These are phyloP conservation scores for Semaprochilodus insignis DNA, from an alignment of 2,797 vertebrate species.

Conservation along the genomic window DNA sequence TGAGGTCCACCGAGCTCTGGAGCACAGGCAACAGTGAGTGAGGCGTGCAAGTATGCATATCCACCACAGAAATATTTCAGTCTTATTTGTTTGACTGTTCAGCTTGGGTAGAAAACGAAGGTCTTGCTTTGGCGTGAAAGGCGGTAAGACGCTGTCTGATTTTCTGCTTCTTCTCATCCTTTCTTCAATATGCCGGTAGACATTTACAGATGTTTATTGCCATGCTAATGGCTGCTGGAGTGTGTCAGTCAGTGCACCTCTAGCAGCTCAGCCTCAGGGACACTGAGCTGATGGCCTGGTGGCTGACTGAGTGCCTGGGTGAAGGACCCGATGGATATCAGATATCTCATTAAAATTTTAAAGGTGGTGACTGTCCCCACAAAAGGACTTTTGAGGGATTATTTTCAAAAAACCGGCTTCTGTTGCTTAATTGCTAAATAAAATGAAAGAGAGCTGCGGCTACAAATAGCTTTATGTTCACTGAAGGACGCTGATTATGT, in stretches of 20 bases:
- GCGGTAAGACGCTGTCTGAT: background rate
- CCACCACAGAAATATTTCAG: background rate
- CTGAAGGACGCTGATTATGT: background rate
- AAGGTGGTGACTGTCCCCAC: constrained; percentile 69
- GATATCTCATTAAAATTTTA: constrained; percentile 82
- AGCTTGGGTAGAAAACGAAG: background rate
- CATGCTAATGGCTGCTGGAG: background rate
- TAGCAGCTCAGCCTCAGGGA: constrained; percentile 53
- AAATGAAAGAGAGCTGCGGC: background rate
- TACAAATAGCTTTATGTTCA: background rate
- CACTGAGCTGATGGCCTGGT: constrained; percentile 60
- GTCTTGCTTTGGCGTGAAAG: background rate
- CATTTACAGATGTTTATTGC: background rate
- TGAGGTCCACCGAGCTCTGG: background rate
- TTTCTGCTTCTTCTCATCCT: background rate
- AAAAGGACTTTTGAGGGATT: constrained; percentile 74
- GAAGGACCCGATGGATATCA: constrained; percentile 71
- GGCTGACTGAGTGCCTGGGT: constrained; percentile 28
- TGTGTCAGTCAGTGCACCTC: background rate
- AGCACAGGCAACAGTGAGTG: background rate
- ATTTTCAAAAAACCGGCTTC: constrained; percentile 63
- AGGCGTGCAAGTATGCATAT: background rate
- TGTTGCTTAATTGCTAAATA: constrained; percentile 20
- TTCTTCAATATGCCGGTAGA: background rate
- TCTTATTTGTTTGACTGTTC: background rate